Evolutionary conservation across 2,113 vertebrate species (phyloP), one percentile per base, ranked within the genome.

Genomic region (Ondatra zibethicus): DNA sequence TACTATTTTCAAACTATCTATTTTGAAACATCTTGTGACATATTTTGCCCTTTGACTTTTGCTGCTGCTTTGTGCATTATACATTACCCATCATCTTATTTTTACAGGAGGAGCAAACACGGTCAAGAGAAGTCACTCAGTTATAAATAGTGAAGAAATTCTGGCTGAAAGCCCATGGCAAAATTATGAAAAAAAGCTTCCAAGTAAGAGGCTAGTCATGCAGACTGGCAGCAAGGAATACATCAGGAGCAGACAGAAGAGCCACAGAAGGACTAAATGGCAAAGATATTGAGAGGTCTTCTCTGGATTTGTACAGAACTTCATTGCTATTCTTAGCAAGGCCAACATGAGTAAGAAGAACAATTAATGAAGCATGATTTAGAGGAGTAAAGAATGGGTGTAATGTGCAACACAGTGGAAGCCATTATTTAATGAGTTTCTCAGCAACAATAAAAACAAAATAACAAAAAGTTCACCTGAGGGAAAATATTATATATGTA

Each of bases 391-490:
- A 89, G 11, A 39, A 91, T 73, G 5, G 80, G 17, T 52, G 17
- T 10, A 89, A 95, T 31, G 78, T 75, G 0, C 65, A 36, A 93
- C 23, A 29, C 3, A 39, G 76, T n/a, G 68, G 85, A 63, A 52
- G 66, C 65, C 45, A 58, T 70, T 29, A 47, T 68, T 95, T 90
- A 75, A 42, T 95, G 92, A 94, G 4, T 89, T 89, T 92, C 33
- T 9, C 27, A 85, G n/a, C 16, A 66, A 33, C 3, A 7, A 33
- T 36, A 92, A 85, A 23, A 81, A 68, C 88, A 91, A 39, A 7
- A 58, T 19, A 58, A 58, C 19, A 58, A 50, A 80, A 75, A 92
- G 13, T 1, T 39, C 88, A 81, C 27, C n/a, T 36, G 13, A 88
- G 4, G n/a, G 29, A 39, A 94, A 94, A 68, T 70, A 61, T 42